A percentile compares a stretch with the other conserved stretches of the same genome.
Conservation (phyloP, 2,888 invertebrate genomes). For the Lissonota sp. region DNA sequence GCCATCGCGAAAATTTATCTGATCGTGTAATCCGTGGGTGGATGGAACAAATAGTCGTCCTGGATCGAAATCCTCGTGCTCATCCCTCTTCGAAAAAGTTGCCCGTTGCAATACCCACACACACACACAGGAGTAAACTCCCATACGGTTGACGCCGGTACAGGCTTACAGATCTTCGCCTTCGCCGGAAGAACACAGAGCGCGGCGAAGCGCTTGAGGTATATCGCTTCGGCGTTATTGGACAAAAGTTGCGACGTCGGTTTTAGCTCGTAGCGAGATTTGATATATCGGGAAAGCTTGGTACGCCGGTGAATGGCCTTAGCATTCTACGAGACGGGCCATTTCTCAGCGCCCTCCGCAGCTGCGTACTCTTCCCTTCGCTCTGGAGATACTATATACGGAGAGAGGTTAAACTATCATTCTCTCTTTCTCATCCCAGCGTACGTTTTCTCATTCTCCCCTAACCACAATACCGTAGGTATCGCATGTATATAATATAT, state of each 20-base stretch:
- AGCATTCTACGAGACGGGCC: constrained; percentile 70
- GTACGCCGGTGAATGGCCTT: constrained; percentile 67
- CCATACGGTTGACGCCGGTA: not conserved
- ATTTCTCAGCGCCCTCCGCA: constrained; percentile 74
- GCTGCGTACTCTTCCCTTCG: constrained; percentile 53
- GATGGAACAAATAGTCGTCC: constrained; percentile 32
- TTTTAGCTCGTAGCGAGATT: constrained; percentile 74
- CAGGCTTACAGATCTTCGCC: constrained; percentile 45
- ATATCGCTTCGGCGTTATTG: constrained; percentile 71
- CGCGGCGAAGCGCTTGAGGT: constrained; percentile 29
- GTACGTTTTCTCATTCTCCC: constrained; percentile 28
- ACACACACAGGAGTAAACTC: not conserved
- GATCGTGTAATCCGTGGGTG: constrained; percentile 54
- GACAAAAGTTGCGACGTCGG: constrained; percentile 78
- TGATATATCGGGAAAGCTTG: constrained; percentile 76
- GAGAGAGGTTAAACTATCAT: no score
- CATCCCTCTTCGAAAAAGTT: constrained; percentile 50
- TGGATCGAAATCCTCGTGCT: constrained; percentile 32
- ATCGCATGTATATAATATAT: constrained; percentile 3
- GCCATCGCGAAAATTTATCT: constrained; percentile 49
- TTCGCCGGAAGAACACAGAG: constrained; percentile 27
- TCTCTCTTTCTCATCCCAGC: constrained; percentile 13
- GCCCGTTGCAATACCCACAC: constrained; percentile 1
- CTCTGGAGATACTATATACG: no score
- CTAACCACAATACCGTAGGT: constrained; percentile 36